Evolutionary conservation across 2,888 invertebrate species (phyloP), one percentile per base, ranked within the genome.

Genomic region (Escarpia spicata): DNA sequence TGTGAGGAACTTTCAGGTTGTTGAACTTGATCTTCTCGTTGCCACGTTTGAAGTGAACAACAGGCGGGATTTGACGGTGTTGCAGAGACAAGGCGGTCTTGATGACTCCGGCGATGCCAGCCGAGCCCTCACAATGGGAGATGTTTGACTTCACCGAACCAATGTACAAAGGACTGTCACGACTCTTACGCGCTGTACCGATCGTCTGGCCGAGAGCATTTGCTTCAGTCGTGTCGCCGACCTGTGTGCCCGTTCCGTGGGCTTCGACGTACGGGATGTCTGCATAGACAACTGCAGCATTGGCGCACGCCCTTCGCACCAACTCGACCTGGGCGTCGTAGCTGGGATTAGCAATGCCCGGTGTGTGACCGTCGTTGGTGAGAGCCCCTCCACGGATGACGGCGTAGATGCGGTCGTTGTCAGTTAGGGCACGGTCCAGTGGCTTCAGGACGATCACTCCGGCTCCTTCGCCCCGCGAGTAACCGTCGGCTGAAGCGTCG

Each of bases 381-480:
- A 95, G 94, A n/a, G 95, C 95, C 0, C 95, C 94, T 2, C 94
- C 95, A 31, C 94, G 93, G 43, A 96, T 94, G 19, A 95, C 90
- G 8, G 94, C 95, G 92, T 94, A 94, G 92, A 95, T 94, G 31
- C 93, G 91, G 93, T 94, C 94, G 12, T 92, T 91, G 26, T 75
- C 75, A 75, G 26, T 1, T 26, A 75, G 75, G 19, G 75, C 75
- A 75, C 75, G 94, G 4, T 92, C 92, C 0, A 95, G 94, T 8
- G 94, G 93, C 92, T 96, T 96, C 52, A 96, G 92, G 43, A 96
- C 93, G 10, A 96, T 93, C n/a, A 94, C 95, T 0, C 95, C 96
- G 92, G 95, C 95, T 0, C 96, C 96, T 92, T 96, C 96, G 8
- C 95, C 95, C 92, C 96, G 93, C n/a, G 95, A 96, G 93, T 96